These are phyloP conservation scores for Acanthornis magna DNA, from an alignment of 2,797 vertebrate species.

Conservation along the genomic window DNA sequence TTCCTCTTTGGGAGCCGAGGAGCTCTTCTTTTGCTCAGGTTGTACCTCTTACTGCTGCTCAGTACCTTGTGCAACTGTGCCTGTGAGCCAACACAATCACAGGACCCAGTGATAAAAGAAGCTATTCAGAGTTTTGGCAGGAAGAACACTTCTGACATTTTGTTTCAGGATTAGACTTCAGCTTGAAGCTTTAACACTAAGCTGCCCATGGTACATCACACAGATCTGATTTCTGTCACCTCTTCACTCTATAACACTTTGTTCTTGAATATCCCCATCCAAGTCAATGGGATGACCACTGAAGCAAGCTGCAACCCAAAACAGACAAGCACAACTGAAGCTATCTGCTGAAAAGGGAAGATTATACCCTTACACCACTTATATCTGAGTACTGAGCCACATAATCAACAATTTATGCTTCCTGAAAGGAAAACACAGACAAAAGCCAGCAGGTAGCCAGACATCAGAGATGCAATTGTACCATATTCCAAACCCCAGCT, in stretches of 20 bases:
- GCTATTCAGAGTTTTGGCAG: constrained; percentile 41
- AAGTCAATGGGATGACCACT: background rate
- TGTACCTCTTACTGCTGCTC: background rate
- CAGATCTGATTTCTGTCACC: background rate
- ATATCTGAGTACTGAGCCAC: background rate
- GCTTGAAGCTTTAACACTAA: constrained; percentile 6
- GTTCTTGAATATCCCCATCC: background rate
- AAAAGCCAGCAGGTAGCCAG: background rate
- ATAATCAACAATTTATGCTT: background rate
- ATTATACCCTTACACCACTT: background rate
- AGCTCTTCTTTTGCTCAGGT: constrained; percentile 22
- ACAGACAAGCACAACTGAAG: background rate
- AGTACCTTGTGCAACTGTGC: background rate
- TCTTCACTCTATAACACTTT: background rate
- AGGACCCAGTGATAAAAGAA: constrained; percentile 25
- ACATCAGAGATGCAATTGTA: background rate
- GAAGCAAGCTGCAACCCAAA: background rate
- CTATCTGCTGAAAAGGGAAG: background rate
- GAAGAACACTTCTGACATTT: background rate
- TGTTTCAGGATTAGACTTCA: background rate
- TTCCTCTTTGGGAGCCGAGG: background rate
- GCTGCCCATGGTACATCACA: background rate
- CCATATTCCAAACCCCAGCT: background rate
- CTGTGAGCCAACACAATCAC: background rate
- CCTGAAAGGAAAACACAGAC: background rate